Evolutionary conservation across 2,797 vertebrate species (phyloP).

Genomic region (Hypotaenidia philippensis): DNA sequence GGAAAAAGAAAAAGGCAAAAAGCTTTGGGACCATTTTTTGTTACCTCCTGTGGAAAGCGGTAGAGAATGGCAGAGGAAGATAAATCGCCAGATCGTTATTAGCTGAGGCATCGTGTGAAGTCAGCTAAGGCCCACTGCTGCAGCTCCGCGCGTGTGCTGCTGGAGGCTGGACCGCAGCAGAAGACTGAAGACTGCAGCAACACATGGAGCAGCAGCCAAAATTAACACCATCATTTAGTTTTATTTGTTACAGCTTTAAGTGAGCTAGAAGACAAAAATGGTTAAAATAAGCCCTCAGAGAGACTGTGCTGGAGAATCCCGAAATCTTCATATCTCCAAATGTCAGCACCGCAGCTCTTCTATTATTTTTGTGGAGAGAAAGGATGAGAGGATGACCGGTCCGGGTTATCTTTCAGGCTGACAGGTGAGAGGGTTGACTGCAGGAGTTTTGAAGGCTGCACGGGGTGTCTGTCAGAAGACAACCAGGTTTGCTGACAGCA

Average conservation of each 20-base stretch:
- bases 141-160: background rate
- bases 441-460: constrained; percentile 50
- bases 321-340: background rate
- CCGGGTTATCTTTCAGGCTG: constrained; percentile 26
- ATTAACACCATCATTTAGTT: constrained; percentile 73
- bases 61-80: constrained; percentile 3
- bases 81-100: constrained; percentile 13
- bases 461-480: constrained; percentile 41
- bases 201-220: constrained; percentile 29
- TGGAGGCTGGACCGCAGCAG: constrained; percentile 22
- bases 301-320: background rate
- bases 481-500: constrained; percentile 52
- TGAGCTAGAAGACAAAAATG: constrained; percentile 40
- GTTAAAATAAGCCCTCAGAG: constrained; percentile 42
- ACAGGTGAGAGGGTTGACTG: constrained; percentile 38
- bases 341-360: constrained; percentile 1
- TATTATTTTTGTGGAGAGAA: background rate
- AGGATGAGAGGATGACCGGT: background rate
- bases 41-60: constrained; percentile 12
- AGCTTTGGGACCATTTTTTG: constrained; percentile 12
- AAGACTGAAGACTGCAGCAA: constrained; percentile 60
- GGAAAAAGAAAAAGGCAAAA: background rate
- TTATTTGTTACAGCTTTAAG: constrained; percentile 65
- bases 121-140: background rate
- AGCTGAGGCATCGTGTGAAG: background rate